These are phyloP conservation scores for Chlorops oryzae DNA, from an alignment of 1,140 invertebrate species.

Conservation along the genomic window DNA sequence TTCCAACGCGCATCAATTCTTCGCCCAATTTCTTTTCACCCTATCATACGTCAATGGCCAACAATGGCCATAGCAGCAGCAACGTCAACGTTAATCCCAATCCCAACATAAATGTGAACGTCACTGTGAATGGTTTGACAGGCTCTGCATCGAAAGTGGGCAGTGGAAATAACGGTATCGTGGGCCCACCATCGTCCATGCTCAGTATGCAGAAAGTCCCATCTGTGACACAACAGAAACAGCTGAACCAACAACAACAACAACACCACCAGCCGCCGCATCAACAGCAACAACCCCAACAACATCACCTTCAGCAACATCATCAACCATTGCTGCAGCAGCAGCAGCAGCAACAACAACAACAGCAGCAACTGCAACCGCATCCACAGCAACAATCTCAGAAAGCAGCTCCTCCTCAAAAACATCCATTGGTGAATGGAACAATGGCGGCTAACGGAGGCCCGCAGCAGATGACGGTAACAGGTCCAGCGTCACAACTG, in stretches of 20 bases:
- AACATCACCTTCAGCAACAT: slow-evolving; percentile 26
- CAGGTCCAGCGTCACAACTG: slow-evolving; percentile 14
- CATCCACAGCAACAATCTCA: slow-evolving; percentile 16
- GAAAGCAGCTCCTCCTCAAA: slow-evolving; percentile 24
- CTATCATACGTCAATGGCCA: slow-evolving; percentile 29
- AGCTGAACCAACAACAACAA: slow-evolving; percentile 26
- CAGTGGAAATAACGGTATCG: slow-evolving; percentile 30
- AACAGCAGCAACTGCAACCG: too few species aligned
- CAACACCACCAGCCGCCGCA: slow-evolving; percentile 15
- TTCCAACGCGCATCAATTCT: slow-evolving; percentile 47
- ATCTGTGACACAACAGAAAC: slow-evolving; percentile 31
- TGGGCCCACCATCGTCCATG: slow-evolving; percentile 30
- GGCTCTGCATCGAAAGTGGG: slow-evolving; percentile 21
- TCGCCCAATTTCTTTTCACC: slow-evolving; percentile 44
- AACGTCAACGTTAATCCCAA: background rate
- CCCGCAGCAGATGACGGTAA: slow-evolving; percentile 5
- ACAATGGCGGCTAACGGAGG: slow-evolving; percentile 24
- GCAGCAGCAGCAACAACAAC: slow-evolving; percentile 26
- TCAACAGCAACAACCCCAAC: slow-evolving; percentile 18
- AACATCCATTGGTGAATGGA: slow-evolving; percentile 22
- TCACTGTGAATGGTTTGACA: slow-evolving; percentile 39
- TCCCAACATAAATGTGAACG: slow-evolving; percentile 29
- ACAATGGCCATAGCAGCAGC: slow-evolving; percentile 8
- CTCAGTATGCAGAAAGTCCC: slow-evolving; percentile 37
- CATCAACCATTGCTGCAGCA: too few species aligned